Percentiles rank a stretch among this genome's conserved stretches.
phyloP scores from a whole-genome alignment of 1,140 invertebrate species.

The Trachymyrmex septentrionalis region DNA sequence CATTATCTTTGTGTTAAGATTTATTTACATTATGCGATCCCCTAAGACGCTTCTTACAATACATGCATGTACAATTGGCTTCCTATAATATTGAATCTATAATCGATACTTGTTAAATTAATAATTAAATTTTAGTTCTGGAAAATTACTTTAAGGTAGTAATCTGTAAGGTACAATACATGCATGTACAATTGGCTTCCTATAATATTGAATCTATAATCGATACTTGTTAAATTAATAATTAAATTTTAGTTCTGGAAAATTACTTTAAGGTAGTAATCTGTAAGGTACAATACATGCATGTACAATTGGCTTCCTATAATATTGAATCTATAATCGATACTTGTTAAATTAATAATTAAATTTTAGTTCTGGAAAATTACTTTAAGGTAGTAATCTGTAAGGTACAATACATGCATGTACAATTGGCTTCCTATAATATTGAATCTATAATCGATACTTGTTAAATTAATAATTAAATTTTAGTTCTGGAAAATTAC shows the following conservation, averaged over 20 bases:
- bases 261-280: conserved; percentile 8
- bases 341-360: not conserved
- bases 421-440: not conserved
- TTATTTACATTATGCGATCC: conserved; percentile 5
- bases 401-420: not conserved
- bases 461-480: not conserved
- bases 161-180: too few relatives aligned
- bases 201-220: not conserved
- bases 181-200: not conserved
- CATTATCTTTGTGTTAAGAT: conserved; percentile 8
- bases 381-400: too few relatives aligned
- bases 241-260: not conserved
- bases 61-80: not conserved
- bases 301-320: not conserved
- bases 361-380: not conserved
- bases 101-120: not conserved
- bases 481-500: not conserved
- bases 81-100: not conserved
- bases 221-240: not conserved
- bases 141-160: not conserved
- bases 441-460: not conserved
- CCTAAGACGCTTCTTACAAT: not conserved
- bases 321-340: not conserved
- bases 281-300: not conserved
- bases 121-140: not conserved